Base-by-base conservation (phyloP, 1,140 invertebrate species). In the Lepidurus couesii region DNA sequence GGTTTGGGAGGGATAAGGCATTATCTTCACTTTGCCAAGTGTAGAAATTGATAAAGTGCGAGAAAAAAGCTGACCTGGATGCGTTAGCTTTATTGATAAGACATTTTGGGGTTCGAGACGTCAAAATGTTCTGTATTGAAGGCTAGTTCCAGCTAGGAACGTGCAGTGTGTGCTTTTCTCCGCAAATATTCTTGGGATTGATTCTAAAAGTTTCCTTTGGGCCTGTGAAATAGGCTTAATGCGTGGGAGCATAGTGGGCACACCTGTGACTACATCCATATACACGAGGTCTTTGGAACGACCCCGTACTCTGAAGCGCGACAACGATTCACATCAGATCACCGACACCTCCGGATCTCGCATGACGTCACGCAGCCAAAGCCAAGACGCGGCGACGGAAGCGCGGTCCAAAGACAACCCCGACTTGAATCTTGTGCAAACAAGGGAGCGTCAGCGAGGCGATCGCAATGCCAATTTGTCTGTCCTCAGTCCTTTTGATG, bases 401-500 rank as follows among this genome's bases (percentile, higher is more conserved):
- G 53, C 45, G 45, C 4, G 45, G 45, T 47, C 45, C 45, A 10
- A 47, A 47, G 45, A 11, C 42, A 42, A 43, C 45, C 75, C 24
- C 7, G 43, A 44, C 21, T 74, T 26, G 26, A 77, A n/a, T 47
- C 16, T 24, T 16, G 76, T 42, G 21, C 76, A 5, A 42, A 53
- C 47, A 74, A 42, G 26, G 43, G 47, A 43, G n/a, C 44, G 34
- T 53, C 76, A 11, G 42, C 43, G 76, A 42, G 43, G 24, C 26
- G 42, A 16, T 44, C 42, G 21, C 53, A 44, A 73, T 11, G 74
- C 65, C 26, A 80, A 82, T 42, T 86, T 92, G 76, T 91, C 91
- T 16, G 90, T 93, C 77, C 89, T 95, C 80, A 95, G 93, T 83
- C 93, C 94, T 0, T 95, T 96, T 84, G 94, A 96, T 87, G 94